phyloP scores from a whole-genome alignment of 2,113 vertebrate genomes.

The Phylloscopus trochiloides region DNA sequence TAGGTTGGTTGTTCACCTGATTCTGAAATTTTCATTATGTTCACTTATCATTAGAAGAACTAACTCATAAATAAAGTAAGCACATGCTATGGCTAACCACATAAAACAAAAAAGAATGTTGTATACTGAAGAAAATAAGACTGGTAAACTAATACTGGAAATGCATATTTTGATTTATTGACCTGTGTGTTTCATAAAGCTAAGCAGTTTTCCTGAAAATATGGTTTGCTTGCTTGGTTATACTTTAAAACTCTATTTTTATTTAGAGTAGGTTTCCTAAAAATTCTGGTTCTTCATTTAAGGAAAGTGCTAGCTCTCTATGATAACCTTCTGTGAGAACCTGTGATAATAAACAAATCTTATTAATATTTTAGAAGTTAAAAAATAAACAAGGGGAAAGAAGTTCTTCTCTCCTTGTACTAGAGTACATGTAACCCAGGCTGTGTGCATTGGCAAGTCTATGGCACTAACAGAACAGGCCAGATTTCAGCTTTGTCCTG shows the following conservation, averaged over 20 bases:
- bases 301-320: background rate
- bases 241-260: background rate
- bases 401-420: background rate
- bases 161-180: background rate
- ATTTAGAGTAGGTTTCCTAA: background rate
- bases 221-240: background rate
- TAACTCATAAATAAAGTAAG: background rate
- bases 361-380: background rate
- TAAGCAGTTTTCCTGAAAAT: background rate
- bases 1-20: background rate
- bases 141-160: background rate
- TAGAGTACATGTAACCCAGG: fast-evolving
- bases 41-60: background rate
- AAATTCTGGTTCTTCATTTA: background rate
- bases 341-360: background rate
- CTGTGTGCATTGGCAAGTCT: background rate
- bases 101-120: background rate
- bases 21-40: background rate
- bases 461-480: background rate
- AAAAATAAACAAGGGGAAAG: background rate
- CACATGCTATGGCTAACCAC: background rate
- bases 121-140: background rate
- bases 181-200: background rate
- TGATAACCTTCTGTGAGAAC: background rate
- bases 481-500: background rate